A percentile compares a stretch with the other conserved stretches of the same genome.
Conservation (phyloP, 1,140 invertebrate species). For the Anoplolepis gracilipes region DNA sequence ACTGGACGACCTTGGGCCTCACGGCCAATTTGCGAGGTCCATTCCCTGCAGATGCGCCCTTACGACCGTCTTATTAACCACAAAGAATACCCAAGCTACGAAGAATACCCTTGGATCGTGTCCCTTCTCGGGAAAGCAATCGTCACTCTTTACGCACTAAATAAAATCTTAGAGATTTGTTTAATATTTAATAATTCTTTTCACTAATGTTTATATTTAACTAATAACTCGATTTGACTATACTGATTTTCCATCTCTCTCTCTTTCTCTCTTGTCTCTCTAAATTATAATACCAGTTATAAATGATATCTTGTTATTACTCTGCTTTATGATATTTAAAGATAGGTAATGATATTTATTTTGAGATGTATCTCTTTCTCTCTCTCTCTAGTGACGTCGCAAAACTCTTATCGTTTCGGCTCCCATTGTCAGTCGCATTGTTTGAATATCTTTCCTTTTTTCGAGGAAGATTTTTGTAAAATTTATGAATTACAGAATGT, state of each 20-base stretch:
- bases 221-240: neutral
- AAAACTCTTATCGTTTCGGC: neutral
- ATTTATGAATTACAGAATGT: neutral
- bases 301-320: neutral
- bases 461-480: neutral
- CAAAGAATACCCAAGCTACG: conserved; percentile 33
- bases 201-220: neutral
- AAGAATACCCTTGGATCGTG: conserved; percentile 22
- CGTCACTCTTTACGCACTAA: conserved; percentile 2
- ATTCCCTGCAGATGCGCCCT: conserved; percentile 76
- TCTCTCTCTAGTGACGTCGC: neutral
- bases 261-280: neutral
- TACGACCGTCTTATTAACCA: conserved; percentile 76
- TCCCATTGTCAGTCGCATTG: neutral
- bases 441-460: neutral
- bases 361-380: neutral
- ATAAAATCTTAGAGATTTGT: conserved; percentile 52
- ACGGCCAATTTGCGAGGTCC: conserved; percentile 84
- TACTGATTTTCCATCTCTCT: neutral
- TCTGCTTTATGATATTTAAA: conserved; percentile 21
- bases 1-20: conserved; percentile 85
- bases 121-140: conserved; percentile 15
- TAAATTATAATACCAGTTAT: neutral
- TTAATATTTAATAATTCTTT: conserved; percentile 11
- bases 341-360: conserved; percentile 22